Percentiles rank a stretch among this genome's conserved stretches.
Conservation (phyloP, 2,888 invertebrate species). For the Siphlonurus alternatus region DNA sequence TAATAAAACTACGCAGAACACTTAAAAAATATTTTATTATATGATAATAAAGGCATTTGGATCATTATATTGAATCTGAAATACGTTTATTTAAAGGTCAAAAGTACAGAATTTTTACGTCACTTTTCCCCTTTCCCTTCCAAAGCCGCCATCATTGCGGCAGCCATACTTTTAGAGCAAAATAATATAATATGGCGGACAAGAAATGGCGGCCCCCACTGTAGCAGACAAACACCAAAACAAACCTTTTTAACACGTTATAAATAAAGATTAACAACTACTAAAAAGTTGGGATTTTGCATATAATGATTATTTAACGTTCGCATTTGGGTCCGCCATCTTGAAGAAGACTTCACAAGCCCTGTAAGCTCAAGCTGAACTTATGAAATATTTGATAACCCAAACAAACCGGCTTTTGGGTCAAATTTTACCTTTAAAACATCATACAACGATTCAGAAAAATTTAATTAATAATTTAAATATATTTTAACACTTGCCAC, state of each 20-base stretch:
- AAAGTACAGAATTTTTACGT: background rate
- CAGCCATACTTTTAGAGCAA: background rate
- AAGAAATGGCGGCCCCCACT: background rate
- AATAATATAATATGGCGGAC: background rate
- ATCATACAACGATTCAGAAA: background rate
- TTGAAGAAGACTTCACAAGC: background rate
- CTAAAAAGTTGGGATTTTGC: background rate
- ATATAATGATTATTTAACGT: background rate
- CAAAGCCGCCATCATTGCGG: background rate
- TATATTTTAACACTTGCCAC: background rate
- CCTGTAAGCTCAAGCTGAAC: background rate
- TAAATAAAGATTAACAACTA: conserved; percentile 3
- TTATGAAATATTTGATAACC: background rate
- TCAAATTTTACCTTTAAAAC: background rate
- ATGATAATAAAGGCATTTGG: background rate
- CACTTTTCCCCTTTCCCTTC: background rate
- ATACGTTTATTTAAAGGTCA: background rate
- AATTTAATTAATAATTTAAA: background rate
- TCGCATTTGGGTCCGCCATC: background rate
- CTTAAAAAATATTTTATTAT: background rate
- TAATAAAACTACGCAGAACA: background rate
- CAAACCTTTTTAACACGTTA: conserved; percentile 6
- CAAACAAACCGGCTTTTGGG: background rate
- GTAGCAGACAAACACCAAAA: conserved; percentile 20
- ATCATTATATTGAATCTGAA: background rate